Evolutionary conservation across 2,113 vertebrate genomes (phyloP).

Genomic region (Gallinago jamesoni): DNA sequence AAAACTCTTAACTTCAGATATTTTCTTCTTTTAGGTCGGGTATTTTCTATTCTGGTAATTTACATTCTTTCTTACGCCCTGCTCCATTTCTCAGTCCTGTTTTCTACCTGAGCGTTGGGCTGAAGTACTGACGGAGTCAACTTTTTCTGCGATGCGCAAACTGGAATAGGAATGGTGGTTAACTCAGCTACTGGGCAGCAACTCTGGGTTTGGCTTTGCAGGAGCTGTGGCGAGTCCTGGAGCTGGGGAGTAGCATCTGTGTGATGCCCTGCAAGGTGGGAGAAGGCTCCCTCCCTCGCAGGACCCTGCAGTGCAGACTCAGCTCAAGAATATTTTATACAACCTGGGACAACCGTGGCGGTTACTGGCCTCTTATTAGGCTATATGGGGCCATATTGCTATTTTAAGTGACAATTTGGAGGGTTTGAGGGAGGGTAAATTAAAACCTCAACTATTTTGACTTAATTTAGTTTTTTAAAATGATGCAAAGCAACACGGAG

Average conservation of each 20-base stretch:
- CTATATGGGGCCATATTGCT: neutral
- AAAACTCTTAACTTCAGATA: neutral
- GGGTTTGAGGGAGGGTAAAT: neutral
- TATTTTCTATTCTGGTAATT: neutral
- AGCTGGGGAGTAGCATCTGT: neutral
- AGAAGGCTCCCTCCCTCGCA: neutral
- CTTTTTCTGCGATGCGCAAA: neutral
- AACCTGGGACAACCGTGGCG: accelerated
- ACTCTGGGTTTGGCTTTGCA: neutral
- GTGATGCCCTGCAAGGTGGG: neutral
- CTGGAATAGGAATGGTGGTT: neutral
- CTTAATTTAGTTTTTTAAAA: neutral
- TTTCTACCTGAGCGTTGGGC: neutral
- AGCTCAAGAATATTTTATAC: neutral
- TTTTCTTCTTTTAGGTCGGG: slow-evolving; percentile 30
- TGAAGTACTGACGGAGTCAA: neutral
- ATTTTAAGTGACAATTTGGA: neutral
- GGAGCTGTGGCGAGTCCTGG: neutral
- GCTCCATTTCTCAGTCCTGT: neutral
- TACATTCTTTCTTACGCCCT: neutral
- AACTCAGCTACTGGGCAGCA: neutral
- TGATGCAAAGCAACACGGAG: neutral
- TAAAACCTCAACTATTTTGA: neutral
- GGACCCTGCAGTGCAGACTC: neutral
- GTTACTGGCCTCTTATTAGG: too few species aligned